Evolutionary conservation across 1,140 invertebrate species (phyloP), one percentile per base, ranked within the genome.

Genomic region (Bombus sylvicola): DNA sequence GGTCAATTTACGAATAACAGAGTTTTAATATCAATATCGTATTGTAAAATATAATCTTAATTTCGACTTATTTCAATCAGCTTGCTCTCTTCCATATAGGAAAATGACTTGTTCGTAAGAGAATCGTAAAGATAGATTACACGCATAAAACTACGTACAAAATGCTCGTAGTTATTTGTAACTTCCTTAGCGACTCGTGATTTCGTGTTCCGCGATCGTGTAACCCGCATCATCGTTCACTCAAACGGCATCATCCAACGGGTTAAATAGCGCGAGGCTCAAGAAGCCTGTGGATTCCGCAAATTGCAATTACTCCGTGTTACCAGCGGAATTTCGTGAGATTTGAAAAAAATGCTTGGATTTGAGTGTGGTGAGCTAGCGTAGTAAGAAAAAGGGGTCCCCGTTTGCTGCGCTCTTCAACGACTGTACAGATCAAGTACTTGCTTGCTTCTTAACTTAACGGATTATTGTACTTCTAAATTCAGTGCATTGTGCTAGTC

Each of bases 381-480:
- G 72, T 9, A 31, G 72, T 5, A 37, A 3, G 15, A 25, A 39
- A 12, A 34, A 37, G 34, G 73, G 41, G 81, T 2, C 6, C 43
- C 34, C 18, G n/a, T 79, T 80, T 2, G 18, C n/a, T 3, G 9
- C 28, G 62, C 37, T 59, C 76, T n/a, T 18, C 64, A 39, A 39
- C n/a, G 39, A 31, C 10, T 15, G 25, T 59, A 31, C n/a, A 57
- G 83, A 88, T 86, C 78, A 79, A 62, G 76, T 53, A 64, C 62
- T 66, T 57, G 31, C 47, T 57, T 53, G 64, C 77, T 81, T 74
- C 82, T 88, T 77, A 82, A 80, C 74, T 89, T 81, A 87, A 90
- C 53, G 82, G 81, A 87, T 90, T 84, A 82, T 64, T 57, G 53
- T 43, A 72, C 75, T 79, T 81, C n/a, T 80, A 88, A 88, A 90